Base-by-base conservation (phyloP, 2,113 vertebrate species). In the Anser brachyrhynchus region DNA sequence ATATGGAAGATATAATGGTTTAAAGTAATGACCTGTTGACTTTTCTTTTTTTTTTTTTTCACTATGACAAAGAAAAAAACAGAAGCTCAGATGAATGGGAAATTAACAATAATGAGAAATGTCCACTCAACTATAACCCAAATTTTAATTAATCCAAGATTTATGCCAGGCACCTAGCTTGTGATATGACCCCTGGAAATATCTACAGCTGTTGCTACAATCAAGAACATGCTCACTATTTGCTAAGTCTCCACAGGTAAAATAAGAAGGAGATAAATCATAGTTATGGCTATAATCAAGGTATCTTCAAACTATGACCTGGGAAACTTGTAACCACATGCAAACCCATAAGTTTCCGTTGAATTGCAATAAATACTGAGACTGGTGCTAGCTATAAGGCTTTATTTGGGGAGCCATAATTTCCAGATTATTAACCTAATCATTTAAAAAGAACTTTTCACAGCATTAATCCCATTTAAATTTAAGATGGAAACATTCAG, bases 391-490 rank as follows among this genome's bases (percentile, higher is more conserved):
- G 33, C 33, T 80, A 13, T 41, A 58, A 61, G 16, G 11, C 29
- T 88, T 93, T 96, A 91, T 92, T 90, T 97, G 52, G 26, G 41
- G 87, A 95, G 33, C 29, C 52, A 92, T 96, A 87, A 90, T 97
- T 98, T 98, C 90, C 95, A 97, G 88, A 95, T 97, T 97, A 96
- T 97, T 97, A 98, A 97, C 39, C 37, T 96, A 97, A 97, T 95
- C 37, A 91, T 95, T 98, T 95, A 67, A 90, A 95, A 97, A 92
- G n/a, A 97, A 93, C 33, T 97, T 97, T 96, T 96, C 93, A 95
- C 81, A 95, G 90, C 84, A 96, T 96, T 97, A 97, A 97, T 97
- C 57, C 75, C 83, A 95, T 96, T 97, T 98, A 97, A 95, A 98
- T 96, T 96, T 94, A 87, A 95, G 91, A 94, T 70, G 23, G 82